phyloP scores from a whole-genome alignment of 2,888 invertebrate genomes.

The Smittia aterrima region DNA sequence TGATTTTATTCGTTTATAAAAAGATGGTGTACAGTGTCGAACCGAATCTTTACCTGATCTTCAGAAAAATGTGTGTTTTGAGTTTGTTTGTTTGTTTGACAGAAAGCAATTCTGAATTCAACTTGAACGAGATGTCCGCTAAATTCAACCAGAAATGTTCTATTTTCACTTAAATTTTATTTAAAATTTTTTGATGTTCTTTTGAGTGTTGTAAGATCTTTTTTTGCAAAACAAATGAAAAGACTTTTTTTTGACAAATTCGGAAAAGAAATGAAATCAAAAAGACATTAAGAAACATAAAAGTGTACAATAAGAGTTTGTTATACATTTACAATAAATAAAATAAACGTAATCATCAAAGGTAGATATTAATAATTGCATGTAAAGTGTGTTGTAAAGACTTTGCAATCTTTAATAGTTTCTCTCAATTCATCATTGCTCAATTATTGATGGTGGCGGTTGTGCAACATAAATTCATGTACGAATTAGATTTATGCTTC shows the following conservation, averaged over 20 bases:
- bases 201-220: constrained; percentile 29
- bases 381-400: neutral
- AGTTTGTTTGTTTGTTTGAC: neutral
- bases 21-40: constrained; percentile 34
- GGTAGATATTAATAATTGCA: constrained; percentile 35
- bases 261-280: constrained; percentile 27
- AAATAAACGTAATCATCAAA: constrained; percentile 36
- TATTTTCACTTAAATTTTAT: constrained; percentile 41
- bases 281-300: constrained; percentile 34
- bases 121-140: neutral
- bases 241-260: constrained; percentile 11
- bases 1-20: constrained; percentile 38
- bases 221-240: constrained; percentile 20
- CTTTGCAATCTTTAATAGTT: constrained; percentile 16
- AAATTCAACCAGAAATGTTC: constrained; percentile 24
- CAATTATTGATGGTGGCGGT: constrained; percentile 1
- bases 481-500: constrained; percentile 67
- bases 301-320: constrained; percentile 22
- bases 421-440: constrained; percentile 28
- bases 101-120: constrained; percentile 1
- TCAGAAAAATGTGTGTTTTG: neutral
- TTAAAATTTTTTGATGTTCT: constrained; percentile 36
- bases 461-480: constrained; percentile 2
- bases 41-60: constrained; percentile 16
- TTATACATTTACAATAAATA: constrained; percentile 38